Conservation (phyloP, 2,888 invertebrate species). For the Plagodis dolabraria region DNA sequence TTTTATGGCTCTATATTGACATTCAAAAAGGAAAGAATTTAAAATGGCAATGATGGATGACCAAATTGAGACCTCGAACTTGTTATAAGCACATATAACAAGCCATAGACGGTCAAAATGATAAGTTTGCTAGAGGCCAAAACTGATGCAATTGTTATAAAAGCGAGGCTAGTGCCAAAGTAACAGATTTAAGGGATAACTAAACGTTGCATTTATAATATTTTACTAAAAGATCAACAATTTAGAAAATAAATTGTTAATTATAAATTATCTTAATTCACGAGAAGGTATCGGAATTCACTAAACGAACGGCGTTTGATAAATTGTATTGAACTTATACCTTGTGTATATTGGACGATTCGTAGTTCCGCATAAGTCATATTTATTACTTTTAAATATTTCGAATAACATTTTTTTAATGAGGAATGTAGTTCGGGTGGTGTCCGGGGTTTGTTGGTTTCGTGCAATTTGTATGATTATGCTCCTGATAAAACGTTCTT, state of each 20-base stretch:
- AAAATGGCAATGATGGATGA: background rate
- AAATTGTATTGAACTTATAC: constrained; percentile 19
- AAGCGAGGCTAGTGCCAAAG: constrained; percentile 28
- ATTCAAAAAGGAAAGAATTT: background rate
- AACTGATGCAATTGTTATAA: background rate
- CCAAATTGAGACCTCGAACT: background rate
- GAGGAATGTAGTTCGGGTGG: constrained; percentile 8
- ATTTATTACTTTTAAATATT: constrained; percentile 44
- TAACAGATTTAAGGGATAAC: constrained; percentile 15
- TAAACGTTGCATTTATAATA: constrained; percentile 1
- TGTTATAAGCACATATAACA: constrained; percentile 1
- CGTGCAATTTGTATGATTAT: background rate
- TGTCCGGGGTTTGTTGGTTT: constrained; percentile 22
- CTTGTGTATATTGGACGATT: constrained; percentile 47
- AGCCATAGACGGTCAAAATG: constrained; percentile 1
- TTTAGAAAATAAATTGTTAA: background rate
- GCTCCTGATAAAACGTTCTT: background rate
- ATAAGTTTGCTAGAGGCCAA: background rate
- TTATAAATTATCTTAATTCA: constrained; percentile 30
- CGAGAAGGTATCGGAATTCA: constrained; percentile 63
- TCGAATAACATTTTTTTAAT: constrained; percentile 41
- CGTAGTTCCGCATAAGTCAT: constrained; percentile 46
- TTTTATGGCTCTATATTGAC: too few relatives aligned
- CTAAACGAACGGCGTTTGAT: constrained; percentile 44
- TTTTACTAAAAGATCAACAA: constrained; percentile 5